Base-by-base conservation (phyloP, 2,888 invertebrate species). In the Orthosia gracilis region DNA sequence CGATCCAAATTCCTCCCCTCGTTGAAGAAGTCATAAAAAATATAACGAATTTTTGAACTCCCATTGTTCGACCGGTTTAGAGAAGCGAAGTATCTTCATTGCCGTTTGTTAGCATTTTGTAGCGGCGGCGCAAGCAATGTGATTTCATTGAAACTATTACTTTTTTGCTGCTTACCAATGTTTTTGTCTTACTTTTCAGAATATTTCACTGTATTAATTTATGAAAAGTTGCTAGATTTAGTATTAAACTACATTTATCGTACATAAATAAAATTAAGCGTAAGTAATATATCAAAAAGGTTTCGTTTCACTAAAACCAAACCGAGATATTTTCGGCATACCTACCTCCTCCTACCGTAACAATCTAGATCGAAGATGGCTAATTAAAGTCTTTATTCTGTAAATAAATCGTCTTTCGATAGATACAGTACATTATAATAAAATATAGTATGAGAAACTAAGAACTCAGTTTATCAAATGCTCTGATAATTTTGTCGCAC, bases 21-120 rank as follows among this genome's bases (percentile, higher is more conserved):
- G 91, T 91, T 90, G 85, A 89, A 91, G 94, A 95, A 95, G 94
- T 95, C 95, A 93, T 95, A 95, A 95, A 95, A 96, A 96, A 95
- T 92, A 92, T 95, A 95, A 96, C 95, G 95, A 95, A 95, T 95
- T 96, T 95, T 95, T 94, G 88, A 94, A 94, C 92, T 94, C 92
- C 91, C 89, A 94, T 94, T 94, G 90, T 88, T 86, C 91, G 93
- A 95, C 96, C 95, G 95, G 95, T 95, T 96, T 93, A 86, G 83
- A 89, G 87, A 82, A 87, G 84, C 87, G 89, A 83, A 86, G 85
- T 78, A 85, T 84, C 75, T 81, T 76, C 72, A 62, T 61, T 71
- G 71, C 63, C 68, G 76, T 80, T 83, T 76, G 77, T 75, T 66
- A 77, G 70, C 77, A 76, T 84, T 74, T 74, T 81, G 78, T 78